Conservation (phyloP, 2,797 vertebrate species). For the Enoplosus armatus region DNA sequence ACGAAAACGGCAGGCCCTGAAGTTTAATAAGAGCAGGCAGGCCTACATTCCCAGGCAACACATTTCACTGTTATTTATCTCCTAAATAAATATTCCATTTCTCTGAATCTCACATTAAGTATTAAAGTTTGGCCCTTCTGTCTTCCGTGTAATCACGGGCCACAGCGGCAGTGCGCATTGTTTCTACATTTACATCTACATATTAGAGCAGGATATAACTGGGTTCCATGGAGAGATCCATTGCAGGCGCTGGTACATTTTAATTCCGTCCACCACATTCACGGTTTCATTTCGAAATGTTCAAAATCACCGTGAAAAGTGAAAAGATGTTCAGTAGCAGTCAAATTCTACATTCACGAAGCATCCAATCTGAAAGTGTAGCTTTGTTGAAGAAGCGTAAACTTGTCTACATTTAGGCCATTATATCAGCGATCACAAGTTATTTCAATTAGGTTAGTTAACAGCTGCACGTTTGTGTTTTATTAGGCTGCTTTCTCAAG, state of each 20-base stretch:
- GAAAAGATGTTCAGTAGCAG: background rate
- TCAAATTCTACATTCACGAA: background rate
- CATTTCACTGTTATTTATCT: background rate
- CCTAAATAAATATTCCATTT: background rate
- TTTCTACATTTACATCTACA: conserved; percentile 6
- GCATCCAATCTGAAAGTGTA: background rate
- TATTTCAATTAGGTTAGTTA: background rate
- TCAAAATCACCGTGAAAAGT: conserved; percentile 16
- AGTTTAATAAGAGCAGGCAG: conserved; percentile 34
- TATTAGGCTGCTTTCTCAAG: background rate
- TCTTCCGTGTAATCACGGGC: background rate
- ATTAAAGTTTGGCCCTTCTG: conserved; percentile 13
- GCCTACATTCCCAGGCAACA: conserved; percentile 11
- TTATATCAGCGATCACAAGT: background rate
- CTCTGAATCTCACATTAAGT: background rate
- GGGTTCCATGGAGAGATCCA: background rate
- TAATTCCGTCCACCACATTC: conserved; percentile 5
- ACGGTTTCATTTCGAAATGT: conserved; percentile 6
- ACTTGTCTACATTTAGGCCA: background rate
- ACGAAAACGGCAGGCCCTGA: conserved; percentile 36
- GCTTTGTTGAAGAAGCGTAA: background rate
- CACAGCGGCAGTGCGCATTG: conserved; percentile 25
- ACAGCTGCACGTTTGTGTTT: background rate
- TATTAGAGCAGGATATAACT: background rate
- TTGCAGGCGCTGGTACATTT: background rate